phyloP scores from a whole-genome alignment of 1,140 invertebrate genomes.

The Zaprionus vittiger region DNA sequence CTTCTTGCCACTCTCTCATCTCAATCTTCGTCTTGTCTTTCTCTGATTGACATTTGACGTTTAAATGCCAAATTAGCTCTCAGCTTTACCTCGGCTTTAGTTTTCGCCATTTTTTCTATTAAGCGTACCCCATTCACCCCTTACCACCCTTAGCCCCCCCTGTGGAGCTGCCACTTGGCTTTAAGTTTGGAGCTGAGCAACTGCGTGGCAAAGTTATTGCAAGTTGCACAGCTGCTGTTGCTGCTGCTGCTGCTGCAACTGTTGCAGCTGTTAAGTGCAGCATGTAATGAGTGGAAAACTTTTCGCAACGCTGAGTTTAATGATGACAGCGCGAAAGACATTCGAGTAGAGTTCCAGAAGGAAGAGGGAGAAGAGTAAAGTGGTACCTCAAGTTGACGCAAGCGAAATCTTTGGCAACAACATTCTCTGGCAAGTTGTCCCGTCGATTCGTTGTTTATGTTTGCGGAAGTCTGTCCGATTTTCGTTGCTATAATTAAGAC shows the following conservation, averaged over 20 bases:
- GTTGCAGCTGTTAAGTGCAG: constrained; percentile 54
- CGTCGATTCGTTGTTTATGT: not conserved
- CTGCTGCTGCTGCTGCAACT: constrained; percentile 48
- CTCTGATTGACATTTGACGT: constrained; percentile 80
- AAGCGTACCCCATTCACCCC: not conserved
- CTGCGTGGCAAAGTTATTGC: constrained; percentile 31
- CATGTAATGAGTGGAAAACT: constrained; percentile 68
- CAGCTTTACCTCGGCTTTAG: constrained; percentile 45
- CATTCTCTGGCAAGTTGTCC: constrained; percentile 8
- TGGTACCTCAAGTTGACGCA: not conserved
- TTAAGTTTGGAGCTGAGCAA: constrained; percentile 32
- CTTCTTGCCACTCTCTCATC: constrained; percentile 31
- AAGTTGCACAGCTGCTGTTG: constrained; percentile 34
- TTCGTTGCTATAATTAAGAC: not conserved
- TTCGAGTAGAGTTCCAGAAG: not conserved
- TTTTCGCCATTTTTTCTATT: constrained; percentile 24
- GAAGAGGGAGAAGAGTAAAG: not conserved
- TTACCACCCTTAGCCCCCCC: not conserved
- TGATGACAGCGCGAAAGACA: constrained; percentile 21
- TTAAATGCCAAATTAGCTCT: constrained; percentile 78
- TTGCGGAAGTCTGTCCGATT: not conserved
- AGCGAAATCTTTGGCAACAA: constrained; percentile 24
- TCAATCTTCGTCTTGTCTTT: constrained; percentile 32
- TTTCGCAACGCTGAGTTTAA: constrained; percentile 25
- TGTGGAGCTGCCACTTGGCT: not conserved